Conservation (phyloP, 2,113 vertebrate genomes). For the Oplegnathus fasciatus region DNA sequence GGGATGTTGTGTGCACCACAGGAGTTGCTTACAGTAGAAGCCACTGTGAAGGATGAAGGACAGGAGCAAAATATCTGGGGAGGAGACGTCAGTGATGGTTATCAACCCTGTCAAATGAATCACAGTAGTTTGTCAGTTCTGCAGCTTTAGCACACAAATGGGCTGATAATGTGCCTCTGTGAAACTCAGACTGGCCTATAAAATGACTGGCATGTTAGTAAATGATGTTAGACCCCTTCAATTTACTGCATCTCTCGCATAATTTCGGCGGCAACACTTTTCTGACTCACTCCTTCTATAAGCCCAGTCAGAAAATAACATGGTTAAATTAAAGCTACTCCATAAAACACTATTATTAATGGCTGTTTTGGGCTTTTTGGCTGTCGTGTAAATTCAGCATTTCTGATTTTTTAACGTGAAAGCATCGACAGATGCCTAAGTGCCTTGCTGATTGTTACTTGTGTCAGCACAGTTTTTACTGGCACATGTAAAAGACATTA, state of each 20-base stretch:
- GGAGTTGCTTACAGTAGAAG: constrained; percentile 65
- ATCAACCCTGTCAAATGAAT: constrained; percentile 53
- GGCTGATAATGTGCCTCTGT: constrained; percentile 48
- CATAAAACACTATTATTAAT: constrained; percentile 62
- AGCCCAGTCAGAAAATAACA: constrained; percentile 47
- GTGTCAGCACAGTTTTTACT: constrained; percentile 26
- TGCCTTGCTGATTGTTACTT: constrained; percentile 19
- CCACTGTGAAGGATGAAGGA: constrained; percentile 47
- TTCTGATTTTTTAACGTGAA: neutral
- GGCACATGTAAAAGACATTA: constrained; percentile 45
- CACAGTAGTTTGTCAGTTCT: constrained; percentile 53
- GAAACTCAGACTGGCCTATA: constrained; percentile 44
- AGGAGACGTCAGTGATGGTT: constrained; percentile 57
- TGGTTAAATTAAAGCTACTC: constrained; percentile 32
- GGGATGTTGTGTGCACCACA: constrained; percentile 23
- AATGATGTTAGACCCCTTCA: constrained; percentile 53
- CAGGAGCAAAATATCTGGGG: constrained; percentile 55
- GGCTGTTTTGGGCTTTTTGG: constrained; percentile 41
- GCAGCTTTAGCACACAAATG: constrained; percentile 54
- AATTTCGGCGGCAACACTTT: constrained; percentile 49
- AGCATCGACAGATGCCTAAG: constrained; percentile 20
- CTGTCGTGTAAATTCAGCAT: constrained; percentile 21
- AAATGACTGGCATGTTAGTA: constrained; percentile 59
- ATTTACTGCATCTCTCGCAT: constrained; percentile 49
- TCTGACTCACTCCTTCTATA: constrained; percentile 59